Percentiles rank a stretch among this genome's conserved stretches.
Evolutionary conservation across 2,113 vertebrate species (phyloP).

Genomic region (Penelope pileata): DNA sequence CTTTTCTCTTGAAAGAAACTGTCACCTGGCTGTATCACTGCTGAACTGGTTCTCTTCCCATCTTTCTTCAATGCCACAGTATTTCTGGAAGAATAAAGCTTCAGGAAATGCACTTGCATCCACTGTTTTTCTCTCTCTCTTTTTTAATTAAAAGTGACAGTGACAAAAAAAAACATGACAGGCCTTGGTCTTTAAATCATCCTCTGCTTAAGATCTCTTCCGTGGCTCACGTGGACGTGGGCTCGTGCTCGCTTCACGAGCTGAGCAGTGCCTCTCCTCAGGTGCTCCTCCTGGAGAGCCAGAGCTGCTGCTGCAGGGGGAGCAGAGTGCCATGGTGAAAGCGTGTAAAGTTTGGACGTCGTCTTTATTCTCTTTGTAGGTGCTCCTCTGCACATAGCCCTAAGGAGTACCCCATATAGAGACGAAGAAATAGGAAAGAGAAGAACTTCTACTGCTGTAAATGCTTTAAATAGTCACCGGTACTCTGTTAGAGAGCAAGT

Average conservation of each 20-base stretch:
- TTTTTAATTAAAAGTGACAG: not conserved
- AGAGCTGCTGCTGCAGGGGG: not conserved
- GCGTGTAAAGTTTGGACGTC: conserved; percentile 45
- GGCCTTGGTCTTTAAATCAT: not conserved
- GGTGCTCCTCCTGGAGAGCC: accelerated
- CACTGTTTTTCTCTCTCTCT: not conserved
- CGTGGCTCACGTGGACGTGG: accelerated
- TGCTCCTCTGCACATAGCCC: conserved; percentile 68
- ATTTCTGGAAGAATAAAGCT: not conserved
- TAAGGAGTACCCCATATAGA: conserved; percentile 69
- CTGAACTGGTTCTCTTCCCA: not conserved
- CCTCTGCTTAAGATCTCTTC: not conserved
- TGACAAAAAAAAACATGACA: not conserved
- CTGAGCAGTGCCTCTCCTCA: not conserved
- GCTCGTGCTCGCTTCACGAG: too few relatives aligned
- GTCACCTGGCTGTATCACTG: not conserved
- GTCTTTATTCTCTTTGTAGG: conserved; percentile 68
- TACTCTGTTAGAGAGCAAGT: conserved; percentile 71
- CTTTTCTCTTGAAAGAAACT: not conserved
- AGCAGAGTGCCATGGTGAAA: not conserved
- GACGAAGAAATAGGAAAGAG: conserved; percentile 76
- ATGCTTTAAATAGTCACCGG: conserved; percentile 69
- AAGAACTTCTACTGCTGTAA: conserved; percentile 80
- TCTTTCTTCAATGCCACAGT: not conserved
- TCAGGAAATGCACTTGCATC: not conserved